A percentile compares a stretch with the other conserved stretches of the same genome.
Evolutionary conservation across 2,113 vertebrate genomes (phyloP).

Genomic region (Melanostigma gelatinosum): DNA sequence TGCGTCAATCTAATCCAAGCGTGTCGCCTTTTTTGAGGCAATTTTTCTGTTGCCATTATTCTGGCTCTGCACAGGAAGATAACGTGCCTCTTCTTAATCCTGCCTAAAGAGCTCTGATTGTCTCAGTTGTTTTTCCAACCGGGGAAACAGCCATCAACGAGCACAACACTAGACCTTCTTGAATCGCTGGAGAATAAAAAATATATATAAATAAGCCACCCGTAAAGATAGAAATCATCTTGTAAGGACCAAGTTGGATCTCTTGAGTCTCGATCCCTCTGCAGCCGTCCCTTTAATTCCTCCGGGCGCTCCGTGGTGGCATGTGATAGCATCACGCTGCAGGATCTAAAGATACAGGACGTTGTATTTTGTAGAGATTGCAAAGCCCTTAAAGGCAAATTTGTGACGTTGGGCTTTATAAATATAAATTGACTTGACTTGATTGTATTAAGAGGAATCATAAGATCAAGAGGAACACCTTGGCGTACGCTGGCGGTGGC

Average conservation of each 20-base stretch:
- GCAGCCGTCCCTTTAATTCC: not conserved
- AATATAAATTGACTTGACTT: slow-evolving; percentile 23
- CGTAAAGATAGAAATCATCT: not conserved
- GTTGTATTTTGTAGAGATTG: not conserved
- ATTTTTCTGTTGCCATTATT: slow-evolving; percentile 35
- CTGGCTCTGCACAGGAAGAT: slow-evolving; percentile 35
- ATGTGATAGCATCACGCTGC: not conserved
- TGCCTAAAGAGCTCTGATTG: slow-evolving; percentile 31
- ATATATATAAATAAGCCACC: not conserved
- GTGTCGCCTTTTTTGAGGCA: slow-evolving; percentile 17
- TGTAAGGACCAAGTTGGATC: not conserved
- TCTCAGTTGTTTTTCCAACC: slow-evolving; percentile 35
- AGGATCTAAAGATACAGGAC: not conserved
- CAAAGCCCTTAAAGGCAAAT: slow-evolving; percentile 27
- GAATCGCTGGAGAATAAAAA: not conserved
- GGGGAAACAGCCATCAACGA: not conserved
- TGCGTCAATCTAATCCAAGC: slow-evolving; percentile 17
- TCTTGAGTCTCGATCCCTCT: not conserved
- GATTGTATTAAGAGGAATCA: slow-evolving; percentile 16
- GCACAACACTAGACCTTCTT: slow-evolving; percentile 2
- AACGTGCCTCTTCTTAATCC: slow-evolving; percentile 35
- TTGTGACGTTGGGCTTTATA: slow-evolving; percentile 20
- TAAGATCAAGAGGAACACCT: not conserved
- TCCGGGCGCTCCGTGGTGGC: not conserved
- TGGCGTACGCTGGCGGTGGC: not conserved